phyloP scores from a whole-genome alignment of 2,797 vertebrate genomes.

The Paedocypris micromegethes region DNA sequence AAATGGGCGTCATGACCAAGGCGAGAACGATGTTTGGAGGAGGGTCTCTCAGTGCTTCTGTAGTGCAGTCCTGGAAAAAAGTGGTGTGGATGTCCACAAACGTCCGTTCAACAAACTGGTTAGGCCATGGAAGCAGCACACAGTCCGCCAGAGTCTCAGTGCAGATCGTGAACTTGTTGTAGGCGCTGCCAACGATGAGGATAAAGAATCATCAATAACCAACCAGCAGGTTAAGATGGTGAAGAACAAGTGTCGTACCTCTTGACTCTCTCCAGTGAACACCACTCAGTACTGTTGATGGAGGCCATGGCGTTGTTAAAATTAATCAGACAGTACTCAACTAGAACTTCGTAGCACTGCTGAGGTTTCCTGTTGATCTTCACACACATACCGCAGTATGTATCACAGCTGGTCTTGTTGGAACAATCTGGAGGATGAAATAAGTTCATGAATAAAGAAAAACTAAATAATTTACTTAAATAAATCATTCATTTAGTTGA shows the following conservation, averaged over 20 bases:
- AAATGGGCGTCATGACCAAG: constrained; percentile 68
- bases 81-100: constrained; percentile 63
- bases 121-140: constrained; percentile 66
- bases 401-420: neutral
- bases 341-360: constrained; percentile 38
- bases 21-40: constrained; percentile 54
- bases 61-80: constrained; percentile 65
- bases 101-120: constrained; percentile 55
- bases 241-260: constrained; percentile 47
- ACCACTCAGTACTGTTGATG: constrained; percentile 60
- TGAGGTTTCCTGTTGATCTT: fast-evolving
- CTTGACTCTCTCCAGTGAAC: constrained; percentile 64
- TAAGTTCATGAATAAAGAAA: neutral
- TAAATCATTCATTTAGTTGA: no score
- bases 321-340: fast-evolving
- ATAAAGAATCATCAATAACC: neutral
- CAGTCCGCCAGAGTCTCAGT: constrained; percentile 66
- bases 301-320: constrained; percentile 43
- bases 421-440: constrained; percentile 52
- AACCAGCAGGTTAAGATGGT: neutral
- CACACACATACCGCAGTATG: fast-evolving
- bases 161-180: constrained; percentile 64
- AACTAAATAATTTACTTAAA: neutral
- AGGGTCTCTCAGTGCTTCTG: constrained; percentile 54
- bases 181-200: constrained; percentile 53